These are phyloP conservation scores for Rhea pennata DNA, from an alignment of 2,113 vertebrate genomes.

Conservation along the genomic window DNA sequence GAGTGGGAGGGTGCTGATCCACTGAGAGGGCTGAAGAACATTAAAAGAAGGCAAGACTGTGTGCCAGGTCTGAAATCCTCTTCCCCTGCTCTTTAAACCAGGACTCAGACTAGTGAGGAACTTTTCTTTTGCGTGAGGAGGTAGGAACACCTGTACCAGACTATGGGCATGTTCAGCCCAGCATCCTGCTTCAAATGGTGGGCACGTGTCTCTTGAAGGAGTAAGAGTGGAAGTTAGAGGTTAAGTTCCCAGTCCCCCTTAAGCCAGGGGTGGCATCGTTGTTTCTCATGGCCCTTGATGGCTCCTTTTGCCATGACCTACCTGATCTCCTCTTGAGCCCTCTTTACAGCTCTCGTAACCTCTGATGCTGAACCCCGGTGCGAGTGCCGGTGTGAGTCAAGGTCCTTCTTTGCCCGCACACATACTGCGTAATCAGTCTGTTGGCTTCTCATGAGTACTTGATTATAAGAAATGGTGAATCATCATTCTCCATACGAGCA, in stretches of 20 bases:
- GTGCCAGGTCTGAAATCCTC: neutral
- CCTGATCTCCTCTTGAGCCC: neutral
- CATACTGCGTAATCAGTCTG: neutral
- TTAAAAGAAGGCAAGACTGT: neutral
- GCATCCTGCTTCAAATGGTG: neutral
- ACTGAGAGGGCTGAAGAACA: neutral
- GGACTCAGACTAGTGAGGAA: neutral
- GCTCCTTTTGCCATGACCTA: neutral
- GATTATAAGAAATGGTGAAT: neutral
- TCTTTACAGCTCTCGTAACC: neutral
- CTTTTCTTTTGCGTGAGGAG: rapidly evolving
- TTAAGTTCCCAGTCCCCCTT: neutral
- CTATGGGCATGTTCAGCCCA: neutral
- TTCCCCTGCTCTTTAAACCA: neutral
- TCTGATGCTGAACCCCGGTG: neutral
- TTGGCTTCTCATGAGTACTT: neutral
- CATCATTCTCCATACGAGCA: neutral
- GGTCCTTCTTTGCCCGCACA: neutral
- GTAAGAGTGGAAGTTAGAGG: neutral
- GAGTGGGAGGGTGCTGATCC: neutral
- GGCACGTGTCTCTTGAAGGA: neutral
- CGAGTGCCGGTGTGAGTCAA: rapidly evolving
- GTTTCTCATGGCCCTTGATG: neutral
- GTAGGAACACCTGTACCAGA: rapidly evolving
- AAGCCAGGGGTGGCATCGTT: neutral